Evolutionary conservation across 2,113 vertebrate species (phyloP), one percentile per base, ranked within the genome.

Genomic region (Hemiprocne comata): DNA sequence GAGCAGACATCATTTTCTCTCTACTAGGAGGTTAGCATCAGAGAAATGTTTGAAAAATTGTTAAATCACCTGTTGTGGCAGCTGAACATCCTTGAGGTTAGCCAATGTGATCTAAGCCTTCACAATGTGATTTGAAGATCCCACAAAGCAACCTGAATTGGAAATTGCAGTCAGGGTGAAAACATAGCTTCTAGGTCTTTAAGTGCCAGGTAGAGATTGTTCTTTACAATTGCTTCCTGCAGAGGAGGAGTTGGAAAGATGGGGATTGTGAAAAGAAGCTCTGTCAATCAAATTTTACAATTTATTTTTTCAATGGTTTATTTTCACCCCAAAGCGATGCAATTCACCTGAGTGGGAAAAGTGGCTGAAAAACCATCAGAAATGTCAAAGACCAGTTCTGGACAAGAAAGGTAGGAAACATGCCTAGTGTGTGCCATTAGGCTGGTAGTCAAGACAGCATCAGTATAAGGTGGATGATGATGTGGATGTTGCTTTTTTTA

Each of bases 241-340:
- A 2, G 89, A 96, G 89, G 83, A 96, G 81, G 87, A 92, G 87
- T 25, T 86, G 87, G 82, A 93, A 93, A 93, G 79, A 77, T 2
- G 2, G 34, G 23, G 42, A 73, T 20, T 90, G 62, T 88, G 81
- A 93, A 96, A 84, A 42, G 54, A 89, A 91, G 57, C 48, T 66
- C 85, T 86, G 93, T 84, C 94, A 94, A 97, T 95, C 93, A 91
- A 67, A 91, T 75, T 82, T 96, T 91, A 89, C 83, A 81, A 95
- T 89, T 88, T 92, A 70, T 92, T 95, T 93, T 90, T 93, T 57
- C 90, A 80, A 40, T 66, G 24, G 40, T 85, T 94, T 96, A 57
- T 95, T 96, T 95, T 93, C 74, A 92, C 61, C 86, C 82, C 70
- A 93, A 91, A 96, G 93, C 69, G 81, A 88, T 91, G 78, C 71